Evolutionary conservation across 2,797 vertebrate genomes (phyloP), one percentile per base, ranked within the genome.

Genomic region (Tadarida brasiliensis): DNA sequence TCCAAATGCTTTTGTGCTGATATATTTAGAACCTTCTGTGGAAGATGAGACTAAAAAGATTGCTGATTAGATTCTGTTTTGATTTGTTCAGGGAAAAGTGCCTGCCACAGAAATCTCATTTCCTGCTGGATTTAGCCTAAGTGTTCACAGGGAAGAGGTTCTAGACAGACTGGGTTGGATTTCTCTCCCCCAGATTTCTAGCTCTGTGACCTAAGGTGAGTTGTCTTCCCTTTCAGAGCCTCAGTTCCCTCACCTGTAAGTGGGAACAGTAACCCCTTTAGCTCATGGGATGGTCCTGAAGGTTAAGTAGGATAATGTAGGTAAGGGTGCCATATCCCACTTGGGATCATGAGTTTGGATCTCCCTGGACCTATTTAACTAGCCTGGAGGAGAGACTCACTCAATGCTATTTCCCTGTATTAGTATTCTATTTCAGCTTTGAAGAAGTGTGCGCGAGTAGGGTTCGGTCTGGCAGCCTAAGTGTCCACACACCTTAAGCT

Each of bases 11-110:
- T 96, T 68, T 70, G 84, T 67, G 83, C 39, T 67, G 95, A 92
- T 87, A 95, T 94, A 91, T 93, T 97, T 96, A 97, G 91, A 95
- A 90, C 26, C 67, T 87, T 87, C 95, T 39, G 44, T 51, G 95
- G 61, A 94, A 96, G 83, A 95, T 56, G 89, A 94, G 91, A 81
- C 80, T 49, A 65, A 77, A 92, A 95, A 76, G 96, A 94, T 59
- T 14, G 91, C 82, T 88, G 96, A 97, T 97, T 93, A 95, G 93
- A 96, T 86, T 86, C 49, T 97, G 96, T 96, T 96, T 94, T 94
- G 95, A 89, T 92, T 92, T n/a, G 68, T 68, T 51, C 89, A 70
- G 39, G 65, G 67, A 91, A 77, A 88, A 95, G 28, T 12, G 78
- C 63, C 78, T 87, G 80, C 74, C 65, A 65, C 92, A 91, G 94